Evolutionary conservation across 2,113 vertebrate genomes (phyloP).

Genomic region (Phrynosoma blainvillii): DNA sequence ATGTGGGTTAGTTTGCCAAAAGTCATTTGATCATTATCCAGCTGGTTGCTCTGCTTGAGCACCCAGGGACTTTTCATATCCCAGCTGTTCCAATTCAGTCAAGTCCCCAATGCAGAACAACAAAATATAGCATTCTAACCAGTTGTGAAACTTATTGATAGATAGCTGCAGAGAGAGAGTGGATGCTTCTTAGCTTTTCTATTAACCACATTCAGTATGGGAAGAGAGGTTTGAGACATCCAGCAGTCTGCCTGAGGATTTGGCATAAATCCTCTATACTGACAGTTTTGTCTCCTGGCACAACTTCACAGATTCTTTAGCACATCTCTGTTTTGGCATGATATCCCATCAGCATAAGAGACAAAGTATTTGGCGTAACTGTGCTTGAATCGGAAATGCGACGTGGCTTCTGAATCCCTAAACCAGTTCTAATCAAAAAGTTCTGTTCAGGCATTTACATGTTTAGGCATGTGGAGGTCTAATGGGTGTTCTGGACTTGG

Average conservation of each 20-base stretch:
- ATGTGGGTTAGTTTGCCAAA: slow-evolving; percentile 40
- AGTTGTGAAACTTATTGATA: slow-evolving; percentile 28
- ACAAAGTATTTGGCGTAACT: neutral
- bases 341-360: neutral
- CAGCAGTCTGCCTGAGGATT: neutral
- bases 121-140: slow-evolving; percentile 34
- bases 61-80: slow-evolving; percentile 11
- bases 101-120: neutral
- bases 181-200: neutral
- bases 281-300: neutral
- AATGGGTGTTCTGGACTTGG: too few species aligned
- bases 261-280: neutral
- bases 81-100: neutral
- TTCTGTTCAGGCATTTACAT: too few species aligned
- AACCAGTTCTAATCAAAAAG: neutral
- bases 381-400: neutral
- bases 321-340: neutral
- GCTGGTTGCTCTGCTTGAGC: slow-evolving; percentile 30
- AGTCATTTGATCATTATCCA: slow-evolving; percentile 22
- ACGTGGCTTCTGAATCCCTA: neutral
- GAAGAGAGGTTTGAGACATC: neutral
- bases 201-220: neutral
- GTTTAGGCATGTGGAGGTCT: too few species aligned
- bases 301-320: neutral
- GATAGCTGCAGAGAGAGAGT: neutral